Evolutionary conservation across 2,113 vertebrate species (phyloP).

Genomic region (Craseonycteris thonglongyai): DNA sequence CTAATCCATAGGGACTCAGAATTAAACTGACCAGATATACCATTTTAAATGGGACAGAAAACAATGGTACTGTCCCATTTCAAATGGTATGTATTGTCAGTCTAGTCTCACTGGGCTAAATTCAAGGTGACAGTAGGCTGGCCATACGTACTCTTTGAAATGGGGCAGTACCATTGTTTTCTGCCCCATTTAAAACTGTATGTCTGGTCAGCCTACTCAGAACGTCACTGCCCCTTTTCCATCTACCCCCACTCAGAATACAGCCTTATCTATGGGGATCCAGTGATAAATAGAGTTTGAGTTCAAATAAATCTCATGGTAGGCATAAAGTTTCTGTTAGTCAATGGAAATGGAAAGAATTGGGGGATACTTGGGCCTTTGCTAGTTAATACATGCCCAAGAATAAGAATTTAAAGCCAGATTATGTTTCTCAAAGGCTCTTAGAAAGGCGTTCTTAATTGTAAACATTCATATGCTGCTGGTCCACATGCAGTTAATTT

Average conservation of each 20-base stretch:
- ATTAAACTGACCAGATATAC: no score
- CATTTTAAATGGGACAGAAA: no score
- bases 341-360: not conserved
- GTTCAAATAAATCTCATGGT: not conserved
- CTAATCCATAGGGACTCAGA: not conserved
- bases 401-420: slow-evolving; percentile 2
- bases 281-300: not conserved
- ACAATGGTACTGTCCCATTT: no score
- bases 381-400: not conserved
- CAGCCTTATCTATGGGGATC: not conserved
- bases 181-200: no score
- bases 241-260: not conserved
- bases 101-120: no score
- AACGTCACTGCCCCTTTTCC: not conserved
- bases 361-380: not conserved
- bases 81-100: no score
- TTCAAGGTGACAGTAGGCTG: no score
- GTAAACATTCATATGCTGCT: not conserved
- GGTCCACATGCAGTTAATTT: not conserved
- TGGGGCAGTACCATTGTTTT: no score
- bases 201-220: no score
- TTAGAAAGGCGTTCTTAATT: slow-evolving; percentile 7
- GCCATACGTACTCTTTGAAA: no score
- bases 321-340: not conserved
- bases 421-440: not conserved